phyloP scores from a whole-genome alignment of 2,888 invertebrate species.

The Encarsia formosa region DNA sequence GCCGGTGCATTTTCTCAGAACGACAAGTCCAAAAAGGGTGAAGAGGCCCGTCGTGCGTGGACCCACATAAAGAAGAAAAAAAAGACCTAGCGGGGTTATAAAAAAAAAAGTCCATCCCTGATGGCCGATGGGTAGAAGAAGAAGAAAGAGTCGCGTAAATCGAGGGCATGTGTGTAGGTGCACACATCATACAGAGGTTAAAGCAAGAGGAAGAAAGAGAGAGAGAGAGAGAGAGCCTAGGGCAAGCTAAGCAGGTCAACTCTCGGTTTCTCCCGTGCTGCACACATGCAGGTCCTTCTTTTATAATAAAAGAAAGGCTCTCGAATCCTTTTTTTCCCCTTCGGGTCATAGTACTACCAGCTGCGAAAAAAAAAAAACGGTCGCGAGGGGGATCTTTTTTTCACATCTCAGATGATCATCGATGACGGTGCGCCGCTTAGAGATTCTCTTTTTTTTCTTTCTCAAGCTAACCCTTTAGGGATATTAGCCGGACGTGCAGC shows the following conservation, averaged over 20 bases:
- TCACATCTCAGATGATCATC: too few species aligned
- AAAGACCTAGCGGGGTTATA: not conserved
- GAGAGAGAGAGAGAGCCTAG: conserved; percentile 6
- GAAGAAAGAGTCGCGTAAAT: conserved; percentile 33
- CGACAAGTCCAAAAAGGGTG: conserved; percentile 11
- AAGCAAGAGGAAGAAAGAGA: not conserved
- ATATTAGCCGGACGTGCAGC: conserved; percentile 40
- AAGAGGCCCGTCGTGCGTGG: conserved; percentile 4
- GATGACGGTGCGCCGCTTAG: not conserved
- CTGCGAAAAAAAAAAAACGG: not conserved
- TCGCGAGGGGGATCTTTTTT: not conserved
- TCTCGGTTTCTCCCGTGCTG: conserved; percentile 16
- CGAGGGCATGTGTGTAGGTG: conserved; percentile 34
- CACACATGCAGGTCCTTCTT: not conserved
- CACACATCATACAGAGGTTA: conserved; percentile 3
- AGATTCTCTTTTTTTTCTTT: not conserved
- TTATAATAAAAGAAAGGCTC: too few species aligned
- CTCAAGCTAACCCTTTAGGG: not conserved
- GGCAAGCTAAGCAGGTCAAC: conserved; percentile 35
- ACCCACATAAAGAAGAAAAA: conserved; percentile 3
- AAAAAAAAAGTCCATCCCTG: conserved; percentile 12
- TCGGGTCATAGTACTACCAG: too few species aligned
- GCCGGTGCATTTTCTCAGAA: not conserved
- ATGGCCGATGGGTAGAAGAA: conserved; percentile 12
- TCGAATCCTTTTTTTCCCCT: conserved; percentile 42